phyloP scores from a whole-genome alignment of 2,113 vertebrate species.

The Tor tambroides region DNA sequence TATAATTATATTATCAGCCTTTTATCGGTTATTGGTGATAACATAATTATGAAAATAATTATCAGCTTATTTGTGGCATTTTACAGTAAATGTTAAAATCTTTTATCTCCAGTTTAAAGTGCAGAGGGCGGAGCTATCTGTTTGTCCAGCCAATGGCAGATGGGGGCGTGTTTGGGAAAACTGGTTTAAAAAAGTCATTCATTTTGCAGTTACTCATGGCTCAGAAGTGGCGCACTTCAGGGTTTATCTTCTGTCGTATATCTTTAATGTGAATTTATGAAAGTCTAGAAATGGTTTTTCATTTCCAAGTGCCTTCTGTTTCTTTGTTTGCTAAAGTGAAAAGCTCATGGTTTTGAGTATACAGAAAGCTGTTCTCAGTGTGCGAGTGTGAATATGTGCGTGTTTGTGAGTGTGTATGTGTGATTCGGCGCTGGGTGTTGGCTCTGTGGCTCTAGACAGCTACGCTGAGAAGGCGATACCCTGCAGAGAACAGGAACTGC shows the following conservation, averaged over 20 bases:
- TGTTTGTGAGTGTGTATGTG: background rate
- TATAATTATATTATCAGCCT: background rate
- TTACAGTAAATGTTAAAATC: background rate
- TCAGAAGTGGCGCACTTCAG: background rate
- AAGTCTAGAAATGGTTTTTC: background rate
- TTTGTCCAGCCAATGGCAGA: background rate
- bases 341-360: background rate
- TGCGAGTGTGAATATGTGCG: background rate
- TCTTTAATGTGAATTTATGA: background rate
- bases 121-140: background rate
- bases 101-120: too few relatives aligned
- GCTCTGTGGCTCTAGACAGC: slow-evolving; percentile 51
- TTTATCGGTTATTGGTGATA: background rate
- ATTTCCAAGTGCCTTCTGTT: background rate
- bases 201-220: background rate
- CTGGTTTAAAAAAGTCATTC: background rate
- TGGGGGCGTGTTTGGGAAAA: background rate
- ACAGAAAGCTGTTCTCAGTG: background rate
- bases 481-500: slow-evolving; percentile 53
- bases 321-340: background rate
- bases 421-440: slow-evolving; percentile 46
- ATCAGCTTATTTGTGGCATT: background rate
- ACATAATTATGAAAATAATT: background rate
- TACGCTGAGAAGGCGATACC: slow-evolving; percentile 41
- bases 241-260: background rate